These are phyloP conservation scores for Coreius guichenoti DNA, from an alignment of 2,797 vertebrate genomes.

Conservation along the genomic window DNA sequence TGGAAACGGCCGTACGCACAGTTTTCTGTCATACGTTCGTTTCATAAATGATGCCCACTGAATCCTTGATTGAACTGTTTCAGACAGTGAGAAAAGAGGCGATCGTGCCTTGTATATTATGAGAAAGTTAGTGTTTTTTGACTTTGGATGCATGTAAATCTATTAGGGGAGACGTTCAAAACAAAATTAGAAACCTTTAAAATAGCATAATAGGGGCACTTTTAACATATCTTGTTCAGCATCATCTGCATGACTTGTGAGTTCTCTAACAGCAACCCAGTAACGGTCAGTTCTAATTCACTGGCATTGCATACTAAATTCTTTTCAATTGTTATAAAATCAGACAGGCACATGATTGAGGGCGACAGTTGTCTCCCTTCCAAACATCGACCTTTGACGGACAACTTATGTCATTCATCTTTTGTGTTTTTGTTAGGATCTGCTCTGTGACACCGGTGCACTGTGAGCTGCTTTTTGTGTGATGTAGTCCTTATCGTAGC, in stretches of 20 bases:
- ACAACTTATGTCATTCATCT: not conserved
- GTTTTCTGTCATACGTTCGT: no score
- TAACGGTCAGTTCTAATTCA: not conserved
- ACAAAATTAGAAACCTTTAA: not conserved
- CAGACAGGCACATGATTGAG: not conserved
- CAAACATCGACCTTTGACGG: not conserved
- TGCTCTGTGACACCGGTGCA: constrained; percentile 22
- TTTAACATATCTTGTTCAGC: not conserved
- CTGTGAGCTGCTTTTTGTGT: constrained; percentile 38
- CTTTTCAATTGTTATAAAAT: constrained; percentile 7
- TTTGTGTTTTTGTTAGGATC: constrained; percentile 27
- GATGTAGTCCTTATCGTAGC: constrained; percentile 13
- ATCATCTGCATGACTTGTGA: constrained; percentile 14
- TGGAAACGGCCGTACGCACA: no score
- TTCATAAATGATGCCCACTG: no score
- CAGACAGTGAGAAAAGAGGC: no score
- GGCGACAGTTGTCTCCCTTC: not conserved
- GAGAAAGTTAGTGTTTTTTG: no score
- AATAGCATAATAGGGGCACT: not conserved
- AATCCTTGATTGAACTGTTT: no score
- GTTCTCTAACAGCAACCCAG: not conserved
- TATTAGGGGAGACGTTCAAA: no score
- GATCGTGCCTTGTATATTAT: no score
- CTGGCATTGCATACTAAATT: not conserved
- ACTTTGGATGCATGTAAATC: not conserved